Evolutionary conservation across 2,113 vertebrate species (phyloP), one percentile per base, ranked within the genome.

Genomic region (Clarias gariepinus): DNA sequence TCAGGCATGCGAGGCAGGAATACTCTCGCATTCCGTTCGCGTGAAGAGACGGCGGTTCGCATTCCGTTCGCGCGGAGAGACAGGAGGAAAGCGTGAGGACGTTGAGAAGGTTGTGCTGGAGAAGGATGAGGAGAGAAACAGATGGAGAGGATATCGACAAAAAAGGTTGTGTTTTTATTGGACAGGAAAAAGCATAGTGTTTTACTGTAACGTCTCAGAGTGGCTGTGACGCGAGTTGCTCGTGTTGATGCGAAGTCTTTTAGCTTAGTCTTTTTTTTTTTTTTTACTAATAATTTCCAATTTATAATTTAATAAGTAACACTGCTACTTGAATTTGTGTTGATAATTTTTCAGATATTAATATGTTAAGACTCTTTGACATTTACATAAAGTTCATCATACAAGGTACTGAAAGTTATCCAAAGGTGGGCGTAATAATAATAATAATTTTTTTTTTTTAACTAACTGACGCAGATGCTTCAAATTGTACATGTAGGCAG

Each of bases 11-110:
- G 23, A 87, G 60, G 82, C 60, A n/a, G 87, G 89, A 89, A 86
- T 89, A 78, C 82, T 60, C 85, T 81, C 89, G 3, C 18, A 89
- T 91, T 91, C 89, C 87, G 87, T 57, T 63, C 69, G 33, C 41
- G 68, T 69, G 79, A 64, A 66, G 84, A 53, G 68, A 74, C 47
- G 0, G 83, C 16, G 36, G 85, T 18, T 87, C 47, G 47, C 47
- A 8, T 47, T 47, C 47, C 47, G 47, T 47, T 47, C 47, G 47
- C 7, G 68, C 15, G 61, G 60, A 6, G 53, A 30, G 71, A 16
- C 87, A 68, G 36, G 57, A 61, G 13, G 19, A 23, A 64, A 8
- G 74, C 63, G 55, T 78, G 18, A 47, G 80, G 69, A n/a, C 3
- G n/a, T 64, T 55, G 28, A 33, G 41, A 28, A 23, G 68, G 58